Evolutionary conservation across 2,888 invertebrate species (phyloP).

Genomic region (Ophion slaviceki): DNA sequence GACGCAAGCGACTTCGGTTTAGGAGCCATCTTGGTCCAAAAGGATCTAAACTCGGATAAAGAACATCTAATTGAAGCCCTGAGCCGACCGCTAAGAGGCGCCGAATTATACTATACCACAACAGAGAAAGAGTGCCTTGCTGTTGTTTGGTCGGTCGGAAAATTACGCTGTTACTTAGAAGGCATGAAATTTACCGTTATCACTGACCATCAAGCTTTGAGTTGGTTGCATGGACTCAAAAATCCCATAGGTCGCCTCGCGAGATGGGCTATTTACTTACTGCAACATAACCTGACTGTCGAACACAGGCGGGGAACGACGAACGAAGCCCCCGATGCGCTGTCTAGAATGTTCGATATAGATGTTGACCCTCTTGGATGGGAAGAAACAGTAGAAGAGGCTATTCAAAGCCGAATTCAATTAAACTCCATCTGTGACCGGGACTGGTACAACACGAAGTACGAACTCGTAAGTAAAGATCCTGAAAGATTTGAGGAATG

Average conservation of each 20-base stretch:
- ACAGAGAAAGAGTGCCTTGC: no score
- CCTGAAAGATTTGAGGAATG: constrained; percentile 44
- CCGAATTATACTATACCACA: no score
- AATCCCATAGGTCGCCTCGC: not conserved
- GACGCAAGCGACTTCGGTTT: no score
- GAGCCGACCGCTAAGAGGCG: no score
- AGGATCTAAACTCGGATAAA: no score
- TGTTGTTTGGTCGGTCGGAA: no score
- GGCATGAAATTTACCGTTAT: no score
- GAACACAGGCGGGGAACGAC: not conserved
- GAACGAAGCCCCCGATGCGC: not conserved
- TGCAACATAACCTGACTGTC: not conserved
- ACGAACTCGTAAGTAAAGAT: constrained; percentile 5
- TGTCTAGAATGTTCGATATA: not conserved
- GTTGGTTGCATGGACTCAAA: not conserved
- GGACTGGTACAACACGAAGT: constrained; percentile 29
- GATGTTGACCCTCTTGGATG: constrained; percentile 36
- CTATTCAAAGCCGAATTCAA: not conserved
- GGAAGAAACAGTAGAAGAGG: constrained; percentile 38
- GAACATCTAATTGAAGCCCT: no score
- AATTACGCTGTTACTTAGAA: no score
- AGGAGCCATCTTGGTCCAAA: no score
- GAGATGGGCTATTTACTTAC: not conserved
- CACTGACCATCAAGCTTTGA: constrained; percentile 49
- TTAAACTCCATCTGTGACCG: not conserved